Percentiles rank a stretch among this genome's conserved stretches.
These are phyloP conservation scores for Geotrupes spiniger DNA, from an alignment of 2,888 invertebrate species.

Conservation along the genomic window DNA sequence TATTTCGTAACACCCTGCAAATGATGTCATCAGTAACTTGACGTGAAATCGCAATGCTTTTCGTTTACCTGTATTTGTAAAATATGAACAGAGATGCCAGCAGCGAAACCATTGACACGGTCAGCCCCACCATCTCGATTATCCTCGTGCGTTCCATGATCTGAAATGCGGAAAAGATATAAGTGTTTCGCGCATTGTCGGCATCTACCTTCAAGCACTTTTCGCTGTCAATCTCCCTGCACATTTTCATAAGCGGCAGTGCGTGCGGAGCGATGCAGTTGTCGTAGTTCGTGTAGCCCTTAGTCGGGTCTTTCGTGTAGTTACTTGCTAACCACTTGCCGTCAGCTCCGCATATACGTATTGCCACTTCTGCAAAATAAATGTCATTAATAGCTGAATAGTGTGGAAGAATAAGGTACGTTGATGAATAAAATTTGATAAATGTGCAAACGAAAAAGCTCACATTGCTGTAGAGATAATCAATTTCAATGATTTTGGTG, in stretches of 20 bases:
- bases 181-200: not conserved
- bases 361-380: slow-evolving; percentile 32
- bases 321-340: slow-evolving; percentile 67
- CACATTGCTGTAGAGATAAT: too few relatives aligned
- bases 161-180: slow-evolving; percentile 45
- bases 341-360: slow-evolving; percentile 41
- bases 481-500: too few relatives aligned
- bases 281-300: slow-evolving; percentile 82
- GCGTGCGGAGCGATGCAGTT: slow-evolving; percentile 74
- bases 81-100: slow-evolving; percentile 77
- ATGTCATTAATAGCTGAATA: not conserved
- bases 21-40: too few relatives aligned
- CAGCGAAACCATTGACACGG: slow-evolving; percentile 72
- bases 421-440: too few relatives aligned
- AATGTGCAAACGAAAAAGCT: too few relatives aligned
- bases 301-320: slow-evolving; percentile 43
- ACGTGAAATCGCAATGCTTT: too few relatives aligned
- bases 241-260: slow-evolving; percentile 62
- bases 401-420: too few relatives aligned
- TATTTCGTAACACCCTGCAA: slow-evolving; percentile 72
- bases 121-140: slow-evolving; percentile 80
- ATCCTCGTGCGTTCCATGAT: slow-evolving; percentile 70
- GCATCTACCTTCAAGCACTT: slow-evolving; percentile 39
- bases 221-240: slow-evolving; percentile 38
- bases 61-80: slow-evolving; percentile 71